Base-by-base conservation (phyloP, 2,888 invertebrate species). In the Nomada ferruginata region DNA sequence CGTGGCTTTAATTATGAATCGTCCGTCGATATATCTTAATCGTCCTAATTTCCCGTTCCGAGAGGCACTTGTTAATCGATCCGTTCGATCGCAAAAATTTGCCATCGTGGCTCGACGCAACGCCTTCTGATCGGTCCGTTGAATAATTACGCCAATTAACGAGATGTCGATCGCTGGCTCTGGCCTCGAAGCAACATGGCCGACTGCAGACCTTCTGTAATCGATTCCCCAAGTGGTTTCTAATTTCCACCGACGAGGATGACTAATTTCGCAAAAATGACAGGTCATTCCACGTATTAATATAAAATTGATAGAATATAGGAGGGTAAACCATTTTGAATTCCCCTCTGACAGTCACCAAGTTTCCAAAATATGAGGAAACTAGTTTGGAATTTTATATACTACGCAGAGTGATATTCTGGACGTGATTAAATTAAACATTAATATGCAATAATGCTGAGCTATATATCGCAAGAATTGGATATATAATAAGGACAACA, bases 91-190 rank as follows among this genome's bases (percentile, higher is more conserved):
- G 79, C 78, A 77, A 86, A 85, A 87, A 87, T 81, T 82, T 85
- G 53, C 44, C 61, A 44, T 47, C 64, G 71, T 20, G 15, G 66
- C 57, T 50, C 65, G 52, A 53, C 64, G 71, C 29, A 15, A 64
- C 57, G 53, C 65, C 70, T 65, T 75, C 52, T 68, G 75, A 79
- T 82, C 81, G 20, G 73, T 66, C 61, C 29, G 59, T 36, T 60
- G 65, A 75, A 80, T 88, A 87, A 86, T 87, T 85, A 73, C 81
- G 75, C 70, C 85, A 86, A 86, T 87, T 87, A 86, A 80, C 79
- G 68, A 60, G 63, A 72, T 74, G 72, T 79, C 83, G 85, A 64
- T 69, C 78, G 75, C 73, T 79, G 70, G 64, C 76, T 78, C 59
- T n/a, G 61, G 23, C 77, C 61, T 59, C 82, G 70, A 72, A 68